Conservation (phyloP, 1,140 invertebrate species). For the Zaprionus inermis region DNA sequence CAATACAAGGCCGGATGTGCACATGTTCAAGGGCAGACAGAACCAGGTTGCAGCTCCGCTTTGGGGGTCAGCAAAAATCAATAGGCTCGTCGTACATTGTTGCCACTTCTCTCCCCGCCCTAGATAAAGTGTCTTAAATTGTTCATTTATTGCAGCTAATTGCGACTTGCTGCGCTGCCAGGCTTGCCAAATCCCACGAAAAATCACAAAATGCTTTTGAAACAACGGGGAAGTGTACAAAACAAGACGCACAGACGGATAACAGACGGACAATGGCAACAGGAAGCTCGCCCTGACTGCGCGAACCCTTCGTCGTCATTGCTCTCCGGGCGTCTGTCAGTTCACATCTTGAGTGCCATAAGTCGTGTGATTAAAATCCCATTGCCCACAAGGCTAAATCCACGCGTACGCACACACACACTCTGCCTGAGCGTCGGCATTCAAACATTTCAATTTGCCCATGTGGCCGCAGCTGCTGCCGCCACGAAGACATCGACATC, state of each 20-base stretch:
- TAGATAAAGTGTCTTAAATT: slow-evolving; percentile 63
- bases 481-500: slow-evolving; percentile 19
- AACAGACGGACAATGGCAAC: slow-evolving; percentile 36
- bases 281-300: slow-evolving; percentile 45
- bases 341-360: slow-evolving; percentile 84
- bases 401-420: slow-evolving; percentile 39
- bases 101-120: background rate
- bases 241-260: slow-evolving; percentile 8
- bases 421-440: slow-evolving; percentile 53
- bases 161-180: slow-evolving; percentile 60
- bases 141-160: slow-evolving; percentile 84
- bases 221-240: background rate
- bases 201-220: slow-evolving; percentile 82
- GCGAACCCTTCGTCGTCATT: slow-evolving; percentile 60
- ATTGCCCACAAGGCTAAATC: slow-evolving; percentile 82
- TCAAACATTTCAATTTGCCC: slow-evolving; percentile 84
- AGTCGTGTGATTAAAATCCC: slow-evolving; percentile 84
- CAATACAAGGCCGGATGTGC: slow-evolving; percentile 64
- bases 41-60: slow-evolving; percentile 3
- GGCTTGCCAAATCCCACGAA: slow-evolving; percentile 64
- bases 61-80: slow-evolving; percentile 58
- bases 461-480: slow-evolving; percentile 62
- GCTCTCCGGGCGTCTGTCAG: slow-evolving; percentile 71
- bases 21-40: slow-evolving; percentile 73
- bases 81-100: slow-evolving; percentile 45